Percentiles rank a stretch among this genome's conserved stretches.
These are phyloP conservation scores for Scophthalmus maximus DNA, from an alignment of 2,113 vertebrate species.

Conservation along the genomic window DNA sequence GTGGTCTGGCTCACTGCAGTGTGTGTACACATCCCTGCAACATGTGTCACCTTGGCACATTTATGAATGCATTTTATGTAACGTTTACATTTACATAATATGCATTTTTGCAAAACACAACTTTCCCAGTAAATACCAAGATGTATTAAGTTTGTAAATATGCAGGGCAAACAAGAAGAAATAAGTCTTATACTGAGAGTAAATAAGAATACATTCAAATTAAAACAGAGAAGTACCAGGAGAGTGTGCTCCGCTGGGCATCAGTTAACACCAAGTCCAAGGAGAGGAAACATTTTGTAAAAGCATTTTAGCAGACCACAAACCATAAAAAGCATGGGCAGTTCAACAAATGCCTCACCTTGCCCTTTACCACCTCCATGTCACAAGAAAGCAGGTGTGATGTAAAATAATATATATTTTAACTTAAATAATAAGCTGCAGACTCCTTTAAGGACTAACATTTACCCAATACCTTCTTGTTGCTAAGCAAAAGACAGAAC, in stretches of 20 bases:
- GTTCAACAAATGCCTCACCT: slow-evolving; percentile 29
- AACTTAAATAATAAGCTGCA: slow-evolving; percentile 21
- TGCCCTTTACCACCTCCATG: slow-evolving; percentile 22
- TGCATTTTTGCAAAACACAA: slow-evolving; percentile 18
- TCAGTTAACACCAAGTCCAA: background rate
- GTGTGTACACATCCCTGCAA: background rate
- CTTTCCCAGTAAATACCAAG: background rate
- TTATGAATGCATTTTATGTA: background rate
- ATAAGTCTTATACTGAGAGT: background rate
- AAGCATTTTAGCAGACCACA: slow-evolving; percentile 23
- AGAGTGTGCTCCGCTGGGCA: background rate
- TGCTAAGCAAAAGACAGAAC: background rate
- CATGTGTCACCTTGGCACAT: slow-evolving; percentile 11
- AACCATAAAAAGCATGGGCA: slow-evolving; percentile 36
- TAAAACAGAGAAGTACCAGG: background rate
- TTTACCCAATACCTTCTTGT: slow-evolving; percentile 3
- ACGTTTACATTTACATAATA: background rate
- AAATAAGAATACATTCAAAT: slow-evolving; percentile 6
- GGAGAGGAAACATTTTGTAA: background rate
- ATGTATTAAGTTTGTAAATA: background rate
- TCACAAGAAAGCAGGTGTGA: slow-evolving; percentile 43
- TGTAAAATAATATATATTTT: too few species aligned
- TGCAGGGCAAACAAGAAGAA: background rate
- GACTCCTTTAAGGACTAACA: slow-evolving; percentile 1
- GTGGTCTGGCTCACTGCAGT: slow-evolving; percentile 7